Evolutionary conservation across 1,140 invertebrate genomes (phyloP).

Genomic region (Amphibalanus amphitrite): DNA sequence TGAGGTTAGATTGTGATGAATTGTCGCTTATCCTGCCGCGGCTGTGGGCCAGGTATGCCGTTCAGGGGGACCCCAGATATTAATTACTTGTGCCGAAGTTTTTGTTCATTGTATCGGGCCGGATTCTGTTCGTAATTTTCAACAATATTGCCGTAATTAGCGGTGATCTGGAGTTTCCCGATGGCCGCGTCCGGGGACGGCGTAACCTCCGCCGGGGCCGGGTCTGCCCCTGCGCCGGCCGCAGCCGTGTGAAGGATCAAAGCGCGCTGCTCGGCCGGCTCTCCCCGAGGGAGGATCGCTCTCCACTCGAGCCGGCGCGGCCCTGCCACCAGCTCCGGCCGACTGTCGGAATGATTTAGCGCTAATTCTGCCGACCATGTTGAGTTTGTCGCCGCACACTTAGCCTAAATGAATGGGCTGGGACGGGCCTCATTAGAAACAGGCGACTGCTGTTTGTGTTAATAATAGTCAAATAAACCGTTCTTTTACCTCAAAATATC

Average conservation of each 20-base stretch:
- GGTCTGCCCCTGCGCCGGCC: too few species aligned
- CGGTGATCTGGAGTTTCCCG: background rate
- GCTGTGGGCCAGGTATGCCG: background rate
- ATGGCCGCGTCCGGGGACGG: too few species aligned
- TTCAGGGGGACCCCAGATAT: background rate
- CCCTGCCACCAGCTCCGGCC: background rate
- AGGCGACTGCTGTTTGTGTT: too few species aligned
- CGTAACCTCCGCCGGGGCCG: too few species aligned
- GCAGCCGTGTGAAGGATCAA: background rate
- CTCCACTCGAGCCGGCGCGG: background rate
- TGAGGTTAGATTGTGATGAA: background rate
- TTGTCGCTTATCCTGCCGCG: background rate
- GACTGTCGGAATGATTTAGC: background rate
- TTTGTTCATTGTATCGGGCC: background rate
- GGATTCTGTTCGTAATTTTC: background rate
- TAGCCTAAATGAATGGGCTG: too few species aligned
- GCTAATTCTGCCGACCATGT: background rate
- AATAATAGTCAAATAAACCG: too few species aligned
- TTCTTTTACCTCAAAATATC: too few species aligned
- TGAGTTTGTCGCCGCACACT: background rate
- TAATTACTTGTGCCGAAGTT: background rate
- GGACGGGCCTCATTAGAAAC: too few species aligned
- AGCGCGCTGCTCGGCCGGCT: background rate
- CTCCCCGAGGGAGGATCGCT: background rate
- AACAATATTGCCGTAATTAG: background rate